Percentiles rank a stretch among this genome's conserved stretches.
These are phyloP conservation scores for Bambusicola thoracicus DNA, from an alignment of 2,113 vertebrate species.

Conservation along the genomic window DNA sequence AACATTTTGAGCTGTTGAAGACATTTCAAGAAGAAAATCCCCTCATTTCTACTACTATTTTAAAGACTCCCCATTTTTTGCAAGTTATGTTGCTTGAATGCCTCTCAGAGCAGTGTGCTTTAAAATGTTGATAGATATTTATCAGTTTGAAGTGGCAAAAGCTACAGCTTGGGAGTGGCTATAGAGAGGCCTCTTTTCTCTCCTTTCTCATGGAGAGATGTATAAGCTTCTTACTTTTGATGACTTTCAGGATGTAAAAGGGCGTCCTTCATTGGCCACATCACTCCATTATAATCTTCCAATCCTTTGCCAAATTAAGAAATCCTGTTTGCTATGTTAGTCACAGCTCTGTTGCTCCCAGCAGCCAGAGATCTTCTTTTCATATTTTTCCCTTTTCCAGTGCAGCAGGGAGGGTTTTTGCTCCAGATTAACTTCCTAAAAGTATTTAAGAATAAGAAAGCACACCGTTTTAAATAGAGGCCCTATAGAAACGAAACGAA, in stretches of 20 bases:
- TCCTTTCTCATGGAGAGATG: not conserved
- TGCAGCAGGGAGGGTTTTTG: not conserved
- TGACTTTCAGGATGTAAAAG: not conserved
- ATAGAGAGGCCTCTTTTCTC: not conserved
- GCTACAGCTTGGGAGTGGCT: not conserved
- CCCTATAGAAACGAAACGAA: not conserved
- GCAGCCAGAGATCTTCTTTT: not conserved
- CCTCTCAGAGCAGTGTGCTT: not conserved
- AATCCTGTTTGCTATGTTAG: conserved; percentile 9
- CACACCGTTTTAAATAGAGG: not conserved
- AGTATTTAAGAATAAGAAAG: not conserved
- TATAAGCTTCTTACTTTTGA: not conserved
- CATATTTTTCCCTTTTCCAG: not conserved
- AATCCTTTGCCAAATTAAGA: not conserved
- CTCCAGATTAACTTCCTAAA: not conserved
- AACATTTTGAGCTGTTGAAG: not conserved
- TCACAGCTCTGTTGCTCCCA: not conserved
- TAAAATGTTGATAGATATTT: not conserved
- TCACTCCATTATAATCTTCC: not conserved
- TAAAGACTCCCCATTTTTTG: not conserved
- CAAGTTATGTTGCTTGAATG: not conserved
- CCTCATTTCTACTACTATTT: not conserved
- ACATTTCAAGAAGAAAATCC: not conserved
- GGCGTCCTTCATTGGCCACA: not conserved
- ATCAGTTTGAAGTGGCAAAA: not conserved